Evolutionary conservation across 2,113 vertebrate genomes (phyloP).

Genomic region (zebrafish (Danio rerio)): DNA sequence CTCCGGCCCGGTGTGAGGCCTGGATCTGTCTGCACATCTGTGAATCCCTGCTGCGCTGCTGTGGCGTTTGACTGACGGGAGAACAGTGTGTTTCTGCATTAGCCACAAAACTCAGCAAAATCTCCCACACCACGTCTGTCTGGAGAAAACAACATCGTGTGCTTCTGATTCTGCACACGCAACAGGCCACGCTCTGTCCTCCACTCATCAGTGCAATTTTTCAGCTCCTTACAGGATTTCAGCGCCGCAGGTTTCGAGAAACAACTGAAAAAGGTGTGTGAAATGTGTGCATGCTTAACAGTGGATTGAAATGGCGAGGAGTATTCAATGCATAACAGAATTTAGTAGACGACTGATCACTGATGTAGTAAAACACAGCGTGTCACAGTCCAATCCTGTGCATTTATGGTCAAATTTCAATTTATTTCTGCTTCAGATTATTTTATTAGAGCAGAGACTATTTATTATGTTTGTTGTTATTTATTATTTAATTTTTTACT

Average conservation of each 20-base stretch:
- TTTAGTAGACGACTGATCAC: neutral
- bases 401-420: neutral
- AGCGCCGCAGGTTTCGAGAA: neutral
- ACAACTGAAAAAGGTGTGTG: neutral
- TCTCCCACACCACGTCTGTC: neutral
- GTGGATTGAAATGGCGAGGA: neutral
- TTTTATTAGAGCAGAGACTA: neutral
- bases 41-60: neutral
- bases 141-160: neutral
- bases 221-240: neutral
- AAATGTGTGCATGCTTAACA: neutral
- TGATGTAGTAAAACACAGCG: neutral
- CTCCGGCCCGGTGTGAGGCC: neutral
- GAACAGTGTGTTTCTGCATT: constrained; percentile 27
- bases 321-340: neutral
- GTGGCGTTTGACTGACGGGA: constrained; percentile 21
- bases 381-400: neutral
- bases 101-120: constrained; percentile 30
- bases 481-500: too few species aligned
- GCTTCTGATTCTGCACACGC: neutral
- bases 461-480: too few species aligned
- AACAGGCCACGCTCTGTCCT: constrained; percentile 1
- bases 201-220: neutral
- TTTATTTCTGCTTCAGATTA: neutral
- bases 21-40: neutral